These are phyloP conservation scores for Bombyx mandarina DNA, from an alignment of 1,140 invertebrate genomes.

Conservation along the genomic window DNA sequence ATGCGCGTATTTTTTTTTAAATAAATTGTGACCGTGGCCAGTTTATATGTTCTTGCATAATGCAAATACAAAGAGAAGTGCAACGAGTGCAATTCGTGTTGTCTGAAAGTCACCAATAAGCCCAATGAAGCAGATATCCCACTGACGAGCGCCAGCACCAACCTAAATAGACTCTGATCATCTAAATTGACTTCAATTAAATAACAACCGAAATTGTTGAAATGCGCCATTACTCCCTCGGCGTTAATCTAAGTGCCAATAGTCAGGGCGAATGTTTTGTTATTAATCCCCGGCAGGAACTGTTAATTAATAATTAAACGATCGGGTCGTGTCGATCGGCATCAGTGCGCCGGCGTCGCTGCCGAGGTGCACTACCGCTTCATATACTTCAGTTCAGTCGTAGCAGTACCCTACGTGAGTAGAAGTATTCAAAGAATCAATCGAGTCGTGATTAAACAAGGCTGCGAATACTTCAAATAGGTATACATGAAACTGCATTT, in stretches of 20 bases:
- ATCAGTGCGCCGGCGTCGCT: slow-evolving; percentile 38
- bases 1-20: not conserved
- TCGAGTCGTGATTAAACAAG: too few species aligned
- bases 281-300: slow-evolving; percentile 62
- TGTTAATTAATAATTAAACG: slow-evolving; percentile 68
- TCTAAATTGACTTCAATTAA: slow-evolving; percentile 72
- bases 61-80: slow-evolving; percentile 57
- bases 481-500: not conserved
- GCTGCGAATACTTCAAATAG: too few species aligned
- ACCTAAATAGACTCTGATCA: slow-evolving; percentile 72
- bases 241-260: slow-evolving; percentile 70
- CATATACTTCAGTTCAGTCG: not conserved
- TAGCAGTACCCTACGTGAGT: too few species aligned
- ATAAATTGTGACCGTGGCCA: slow-evolving; percentile 23
- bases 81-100: slow-evolving; percentile 66
- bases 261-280: slow-evolving; percentile 69
- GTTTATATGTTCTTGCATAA: slow-evolving; percentile 26
- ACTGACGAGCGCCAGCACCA: slow-evolving; percentile 66
- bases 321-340: slow-evolving; percentile 33
- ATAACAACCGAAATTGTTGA: slow-evolving; percentile 72
- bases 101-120: slow-evolving; percentile 71
- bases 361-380: slow-evolving; percentile 14
- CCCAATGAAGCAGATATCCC: slow-evolving; percentile 70
- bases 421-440: too few species aligned
- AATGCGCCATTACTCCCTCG: slow-evolving; percentile 70